phyloP scores from a whole-genome alignment of 2,888 invertebrate species.

The Lymantria dispar region DNA sequence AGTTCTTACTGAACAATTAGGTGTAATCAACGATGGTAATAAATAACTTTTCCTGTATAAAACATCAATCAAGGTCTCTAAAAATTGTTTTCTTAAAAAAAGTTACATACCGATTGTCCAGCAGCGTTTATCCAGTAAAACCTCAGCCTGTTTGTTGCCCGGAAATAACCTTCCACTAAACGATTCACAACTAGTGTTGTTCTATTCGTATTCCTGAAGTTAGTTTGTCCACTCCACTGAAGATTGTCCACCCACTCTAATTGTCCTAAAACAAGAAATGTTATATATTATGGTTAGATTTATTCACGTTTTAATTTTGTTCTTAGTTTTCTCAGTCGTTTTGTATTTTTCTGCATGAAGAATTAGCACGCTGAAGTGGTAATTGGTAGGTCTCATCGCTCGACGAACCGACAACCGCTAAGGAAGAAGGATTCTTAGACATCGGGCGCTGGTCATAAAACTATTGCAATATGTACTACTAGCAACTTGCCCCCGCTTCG shows the following conservation, averaged over 20 bases:
- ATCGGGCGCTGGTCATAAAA: too few relatives aligned
- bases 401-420: too few relatives aligned
- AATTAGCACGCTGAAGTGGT: too few relatives aligned
- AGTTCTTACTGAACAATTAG: not conserved
- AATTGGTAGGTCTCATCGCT: too few relatives aligned
- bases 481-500: too few relatives aligned
- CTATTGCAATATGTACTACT: too few relatives aligned
- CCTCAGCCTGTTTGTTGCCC: slow-evolving; percentile 83
- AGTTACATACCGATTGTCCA: slow-evolving; percentile 87
- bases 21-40: not conserved
- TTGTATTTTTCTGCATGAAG: too few relatives aligned
- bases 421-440: too few relatives aligned
- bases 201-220: slow-evolving; percentile 82
- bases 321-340: too few relatives aligned
- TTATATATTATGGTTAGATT: too few relatives aligned
- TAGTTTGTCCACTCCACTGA: slow-evolving; percentile 81
- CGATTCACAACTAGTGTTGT: slow-evolving; percentile 80
- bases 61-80: not conserved
- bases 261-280: slow-evolving; percentile 78
- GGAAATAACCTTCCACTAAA: slow-evolving; percentile 87
- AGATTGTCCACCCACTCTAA: slow-evolving; percentile 88
- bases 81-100: not conserved
- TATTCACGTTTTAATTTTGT: too few relatives aligned
- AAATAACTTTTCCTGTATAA: not conserved
- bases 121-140: slow-evolving; percentile 91